phyloP scores from a whole-genome alignment of 35 echinoderm and acorn worm genomes.

The Patiria miniata region DNA sequence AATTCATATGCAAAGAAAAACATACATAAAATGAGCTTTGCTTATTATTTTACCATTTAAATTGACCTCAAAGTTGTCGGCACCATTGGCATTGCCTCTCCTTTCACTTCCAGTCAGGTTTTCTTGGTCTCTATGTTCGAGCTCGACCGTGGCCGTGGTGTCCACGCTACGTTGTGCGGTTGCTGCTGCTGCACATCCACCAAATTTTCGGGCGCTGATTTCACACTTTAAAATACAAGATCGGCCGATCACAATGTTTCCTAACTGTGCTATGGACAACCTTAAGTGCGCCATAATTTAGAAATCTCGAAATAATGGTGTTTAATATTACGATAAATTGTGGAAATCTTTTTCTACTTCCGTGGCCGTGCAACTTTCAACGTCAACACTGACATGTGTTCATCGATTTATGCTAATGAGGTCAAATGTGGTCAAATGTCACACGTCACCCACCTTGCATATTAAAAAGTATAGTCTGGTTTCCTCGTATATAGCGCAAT shows the following conservation, averaged over 20 bases:
- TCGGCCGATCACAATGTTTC: background rate
- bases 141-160: background rate
- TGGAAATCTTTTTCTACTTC: background rate
- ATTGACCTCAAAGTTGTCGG: background rate
- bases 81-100: background rate
- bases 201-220: background rate
- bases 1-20: too few relatives aligned
- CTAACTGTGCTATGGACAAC: background rate
- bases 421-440: background rate
- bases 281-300: background rate
- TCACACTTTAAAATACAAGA: background rate
- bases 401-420: slow-evolving; percentile 8
- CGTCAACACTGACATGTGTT: background rate
- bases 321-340: background rate
- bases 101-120: too few relatives aligned
- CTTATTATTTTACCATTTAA: background rate
- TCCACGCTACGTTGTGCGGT: background rate
- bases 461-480: too few relatives aligned
- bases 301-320: background rate
- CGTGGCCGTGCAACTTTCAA: background rate
- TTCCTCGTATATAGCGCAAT: too few relatives aligned
- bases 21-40: too few relatives aligned
- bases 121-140: background rate
- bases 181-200: background rate
- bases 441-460: too few relatives aligned